Conservation (phyloP, 2,888 invertebrate species). For the Nysson spinosus region DNA sequence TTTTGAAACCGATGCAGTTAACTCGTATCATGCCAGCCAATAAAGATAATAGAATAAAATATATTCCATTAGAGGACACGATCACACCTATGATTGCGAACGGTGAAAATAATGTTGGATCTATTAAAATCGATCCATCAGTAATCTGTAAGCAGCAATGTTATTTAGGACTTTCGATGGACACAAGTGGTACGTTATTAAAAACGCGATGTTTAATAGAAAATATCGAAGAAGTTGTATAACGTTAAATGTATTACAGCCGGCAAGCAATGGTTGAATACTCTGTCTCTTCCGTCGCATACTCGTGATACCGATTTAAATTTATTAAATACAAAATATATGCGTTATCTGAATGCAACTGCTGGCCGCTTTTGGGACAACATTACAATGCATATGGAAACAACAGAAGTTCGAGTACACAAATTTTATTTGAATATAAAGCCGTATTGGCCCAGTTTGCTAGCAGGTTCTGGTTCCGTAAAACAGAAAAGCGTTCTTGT, state of each 20-base stretch:
- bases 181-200: conserved; percentile 80
- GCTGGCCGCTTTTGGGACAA: conserved; percentile 81
- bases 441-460: conserved; percentile 83
- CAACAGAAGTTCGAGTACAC: conserved; percentile 84
- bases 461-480: conserved; percentile 60
- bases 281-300: conserved; percentile 82
- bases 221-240: not conserved
- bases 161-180: conserved; percentile 86
- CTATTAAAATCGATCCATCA: conserved; percentile 85
- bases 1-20: conserved; percentile 88
- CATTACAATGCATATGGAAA: conserved; percentile 86
- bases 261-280: conserved; percentile 84
- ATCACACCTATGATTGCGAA: conserved; percentile 72
- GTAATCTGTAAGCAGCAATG: conserved; percentile 85
- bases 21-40: conserved; percentile 82
- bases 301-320: conserved; percentile 85
- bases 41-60: conserved; percentile 72
- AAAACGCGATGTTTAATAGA: not conserved
- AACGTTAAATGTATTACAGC: conserved; percentile 71
- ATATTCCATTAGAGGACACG: conserved; percentile 72
- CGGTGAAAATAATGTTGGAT: conserved; percentile 79
- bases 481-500: conserved; percentile 79
- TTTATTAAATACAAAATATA: conserved; percentile 82
- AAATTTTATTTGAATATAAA: conserved; percentile 83
- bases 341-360: conserved; percentile 80